phyloP scores from a whole-genome alignment of 2,797 vertebrate genomes.

The Lacerta bilineata region DNA sequence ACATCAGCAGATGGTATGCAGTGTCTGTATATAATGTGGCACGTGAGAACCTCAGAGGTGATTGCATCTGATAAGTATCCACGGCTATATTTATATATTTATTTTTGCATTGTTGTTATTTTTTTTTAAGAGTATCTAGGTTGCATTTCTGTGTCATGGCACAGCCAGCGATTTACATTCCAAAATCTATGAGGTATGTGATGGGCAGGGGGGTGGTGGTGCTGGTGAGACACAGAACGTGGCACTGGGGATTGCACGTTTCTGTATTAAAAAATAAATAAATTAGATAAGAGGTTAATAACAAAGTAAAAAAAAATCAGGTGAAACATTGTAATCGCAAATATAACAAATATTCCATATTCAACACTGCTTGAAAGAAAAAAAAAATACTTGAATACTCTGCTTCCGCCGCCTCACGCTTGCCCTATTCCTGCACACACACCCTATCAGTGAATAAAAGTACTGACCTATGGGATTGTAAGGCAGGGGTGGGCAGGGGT shows the following conservation, averaged over 20 bases:
- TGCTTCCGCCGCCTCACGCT: too few species aligned
- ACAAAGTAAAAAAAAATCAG: constrained; percentile 10
- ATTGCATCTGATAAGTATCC: constrained; percentile 62
- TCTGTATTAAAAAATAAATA: background rate
- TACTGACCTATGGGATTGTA: background rate
- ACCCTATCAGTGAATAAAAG: too few species aligned
- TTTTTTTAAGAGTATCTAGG: constrained; percentile 50
- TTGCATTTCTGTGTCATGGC: constrained; percentile 35
- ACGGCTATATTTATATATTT: constrained; percentile 26
- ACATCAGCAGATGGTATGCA: constrained; percentile 78
- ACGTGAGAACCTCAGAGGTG: constrained; percentile 56
- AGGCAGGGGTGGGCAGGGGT: background rate
- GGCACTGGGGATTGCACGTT: background rate
- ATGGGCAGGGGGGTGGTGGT: too few species aligned
- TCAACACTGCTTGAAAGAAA: background rate
- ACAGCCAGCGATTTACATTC: background rate
- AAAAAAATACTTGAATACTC: background rate
- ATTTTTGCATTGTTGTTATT: background rate
- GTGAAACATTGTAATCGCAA: background rate
- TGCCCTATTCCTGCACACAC: too few species aligned
- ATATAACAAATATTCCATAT: background rate
- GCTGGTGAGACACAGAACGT: too few species aligned
- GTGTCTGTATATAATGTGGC: constrained; percentile 65
- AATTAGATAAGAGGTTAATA: background rate
- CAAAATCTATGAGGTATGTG: too few species aligned